A percentile compares a stretch with the other conserved stretches of the same genome.
These are phyloP conservation scores for Drosophila azteca DNA, from an alignment of 1,140 invertebrate genomes.

Conservation along the genomic window DNA sequence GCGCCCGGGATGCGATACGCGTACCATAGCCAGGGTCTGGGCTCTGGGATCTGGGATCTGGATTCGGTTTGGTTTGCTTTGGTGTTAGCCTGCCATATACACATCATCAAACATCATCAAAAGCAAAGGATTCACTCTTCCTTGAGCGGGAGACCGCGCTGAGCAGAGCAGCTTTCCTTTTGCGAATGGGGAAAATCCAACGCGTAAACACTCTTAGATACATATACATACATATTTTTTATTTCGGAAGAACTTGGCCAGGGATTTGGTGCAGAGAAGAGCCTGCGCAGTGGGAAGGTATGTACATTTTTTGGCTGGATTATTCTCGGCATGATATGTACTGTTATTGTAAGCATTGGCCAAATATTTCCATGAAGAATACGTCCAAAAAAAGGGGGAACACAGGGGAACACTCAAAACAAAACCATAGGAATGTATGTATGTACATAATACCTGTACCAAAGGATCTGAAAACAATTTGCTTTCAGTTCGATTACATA, in stretches of 20 bases:
- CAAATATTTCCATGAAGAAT: constrained; percentile 43
- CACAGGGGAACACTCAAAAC: not conserved
- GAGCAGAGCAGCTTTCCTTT: constrained; percentile 12
- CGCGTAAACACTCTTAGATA: constrained; percentile 41
- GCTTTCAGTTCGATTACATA: no score
- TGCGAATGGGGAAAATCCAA: constrained; percentile 25
- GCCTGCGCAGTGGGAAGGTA: constrained; percentile 35
- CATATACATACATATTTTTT: not conserved
- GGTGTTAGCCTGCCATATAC: constrained; percentile 30
- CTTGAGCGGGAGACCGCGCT: constrained; percentile 49
- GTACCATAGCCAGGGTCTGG: constrained; percentile 6
- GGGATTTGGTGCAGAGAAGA: not conserved
- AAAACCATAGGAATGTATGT: no score
- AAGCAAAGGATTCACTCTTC: constrained; percentile 36
- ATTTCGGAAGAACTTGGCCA: no score
- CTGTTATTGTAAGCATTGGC: constrained; percentile 44
- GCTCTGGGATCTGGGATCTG: not conserved
- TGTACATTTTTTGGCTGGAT: constrained; percentile 4
- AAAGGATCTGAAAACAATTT: no score
- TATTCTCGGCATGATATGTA: constrained; percentile 41
- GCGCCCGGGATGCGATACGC: not conserved
- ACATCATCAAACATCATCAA: constrained; percentile 57
- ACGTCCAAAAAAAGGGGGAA: constrained; percentile 11
- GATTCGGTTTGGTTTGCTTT: constrained; percentile 27
- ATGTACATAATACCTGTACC: no score